Evolutionary conservation across 2,113 vertebrate genomes (phyloP).

Genomic region (Pelusios castaneus): DNA sequence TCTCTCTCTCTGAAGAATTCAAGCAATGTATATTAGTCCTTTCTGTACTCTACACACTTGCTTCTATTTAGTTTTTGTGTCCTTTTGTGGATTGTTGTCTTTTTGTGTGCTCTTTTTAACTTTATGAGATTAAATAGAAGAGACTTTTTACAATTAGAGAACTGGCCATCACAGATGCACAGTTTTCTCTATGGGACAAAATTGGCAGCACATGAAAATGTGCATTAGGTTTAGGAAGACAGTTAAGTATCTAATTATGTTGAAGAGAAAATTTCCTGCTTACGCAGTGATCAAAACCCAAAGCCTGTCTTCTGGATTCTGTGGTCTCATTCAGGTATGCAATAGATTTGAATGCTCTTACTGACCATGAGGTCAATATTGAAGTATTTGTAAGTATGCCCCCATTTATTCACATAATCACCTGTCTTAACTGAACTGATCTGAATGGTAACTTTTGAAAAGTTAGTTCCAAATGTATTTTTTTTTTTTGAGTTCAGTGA

Average conservation of each 20-base stretch:
- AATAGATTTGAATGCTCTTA: not conserved
- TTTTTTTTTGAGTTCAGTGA: not conserved
- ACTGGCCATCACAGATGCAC: fast-evolving
- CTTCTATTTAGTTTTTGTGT: fast-evolving
- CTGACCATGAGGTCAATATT: not conserved
- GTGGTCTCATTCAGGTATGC: not conserved
- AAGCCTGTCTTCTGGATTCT: not conserved
- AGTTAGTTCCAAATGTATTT: not conserved
- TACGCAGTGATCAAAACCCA: not conserved
- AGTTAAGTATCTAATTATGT: not conserved
- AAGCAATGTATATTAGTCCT: not conserved
- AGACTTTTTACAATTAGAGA: not conserved
- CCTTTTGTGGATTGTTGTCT: not conserved
- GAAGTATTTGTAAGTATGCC: not conserved
- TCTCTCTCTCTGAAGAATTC: fast-evolving
- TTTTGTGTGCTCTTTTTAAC: not conserved
- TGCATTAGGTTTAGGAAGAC: not conserved
- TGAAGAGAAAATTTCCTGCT: not conserved
- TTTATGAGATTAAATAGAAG: not conserved
- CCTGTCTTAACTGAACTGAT: not conserved
- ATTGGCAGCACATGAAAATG: not conserved
- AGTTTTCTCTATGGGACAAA: not conserved
- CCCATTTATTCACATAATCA: fast-evolving
- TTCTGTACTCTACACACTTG: not conserved
- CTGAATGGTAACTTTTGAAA: not conserved